Conservation (phyloP, 2,888 invertebrate species). For the Eupithecia centaureata region DNA sequence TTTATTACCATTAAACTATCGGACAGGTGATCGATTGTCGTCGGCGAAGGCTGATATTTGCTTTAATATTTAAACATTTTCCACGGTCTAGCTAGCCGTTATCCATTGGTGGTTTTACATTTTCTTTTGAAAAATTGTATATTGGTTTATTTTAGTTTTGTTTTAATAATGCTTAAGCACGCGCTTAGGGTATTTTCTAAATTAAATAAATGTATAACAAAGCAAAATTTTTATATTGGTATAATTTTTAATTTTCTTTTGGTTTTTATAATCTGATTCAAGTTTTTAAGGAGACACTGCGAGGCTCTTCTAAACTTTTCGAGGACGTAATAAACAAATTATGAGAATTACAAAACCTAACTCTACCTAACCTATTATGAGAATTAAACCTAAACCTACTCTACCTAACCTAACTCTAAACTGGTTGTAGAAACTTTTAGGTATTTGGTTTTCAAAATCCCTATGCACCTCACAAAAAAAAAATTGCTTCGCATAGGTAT, state of each 20-base stretch:
- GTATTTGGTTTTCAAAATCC: no score
- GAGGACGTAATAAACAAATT: background rate
- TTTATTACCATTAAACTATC: background rate
- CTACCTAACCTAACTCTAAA: no score
- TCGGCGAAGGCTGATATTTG: background rate
- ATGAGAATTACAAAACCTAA: no score
- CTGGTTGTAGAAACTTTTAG: no score
- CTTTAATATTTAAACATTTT: conserved; percentile 18
- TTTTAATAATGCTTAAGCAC: no score
- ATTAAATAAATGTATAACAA: no score
- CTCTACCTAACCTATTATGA: background rate
- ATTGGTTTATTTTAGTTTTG: background rate
- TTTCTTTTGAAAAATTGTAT: background rate
- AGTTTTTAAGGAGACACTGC: background rate
- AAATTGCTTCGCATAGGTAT: no score
- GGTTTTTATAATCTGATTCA: background rate
- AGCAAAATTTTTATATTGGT: no score
- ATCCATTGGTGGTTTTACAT: background rate
- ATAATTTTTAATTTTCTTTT: no score
- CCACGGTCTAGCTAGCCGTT: conserved; percentile 12
- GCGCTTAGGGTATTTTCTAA: no score
- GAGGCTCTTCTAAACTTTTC: background rate
- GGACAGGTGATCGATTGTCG: conserved; percentile 18
- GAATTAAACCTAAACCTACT: background rate
- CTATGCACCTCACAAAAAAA: no score